A percentile compares a stretch with the other conserved stretches of the same genome.
These are phyloP conservation scores for Araneus ventricosus DNA, from an alignment of 1,140 invertebrate species.

Conservation along the genomic window DNA sequence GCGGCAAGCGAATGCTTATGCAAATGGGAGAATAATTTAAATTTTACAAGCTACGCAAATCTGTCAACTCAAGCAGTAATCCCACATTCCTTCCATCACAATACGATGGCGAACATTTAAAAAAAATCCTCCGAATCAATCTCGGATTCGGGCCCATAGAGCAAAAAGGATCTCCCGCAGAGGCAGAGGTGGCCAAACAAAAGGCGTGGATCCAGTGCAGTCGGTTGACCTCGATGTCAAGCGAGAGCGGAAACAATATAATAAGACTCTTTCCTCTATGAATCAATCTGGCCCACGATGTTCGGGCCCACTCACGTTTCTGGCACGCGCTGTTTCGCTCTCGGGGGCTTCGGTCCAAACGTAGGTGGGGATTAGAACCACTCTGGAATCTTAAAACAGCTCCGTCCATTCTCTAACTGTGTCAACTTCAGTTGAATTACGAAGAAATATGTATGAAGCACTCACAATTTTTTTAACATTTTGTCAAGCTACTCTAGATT, in stretches of 20 bases:
- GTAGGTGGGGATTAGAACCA: slow-evolving; percentile 1
- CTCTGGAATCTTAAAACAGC: background rate
- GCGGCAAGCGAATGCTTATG: no score
- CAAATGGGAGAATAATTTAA: no score
- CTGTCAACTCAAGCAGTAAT: background rate
- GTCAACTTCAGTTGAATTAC: no score
- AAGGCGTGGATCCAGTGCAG: background rate
- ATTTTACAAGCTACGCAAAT: no score
- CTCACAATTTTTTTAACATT: no score
- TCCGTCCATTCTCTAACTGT: no score
- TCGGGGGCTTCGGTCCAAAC: background rate
- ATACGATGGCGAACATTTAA: background rate
- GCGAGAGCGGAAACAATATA: slow-evolving; percentile 51
- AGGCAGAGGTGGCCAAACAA: slow-evolving; percentile 15
- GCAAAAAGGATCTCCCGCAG: background rate
- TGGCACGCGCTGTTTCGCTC: slow-evolving; percentile 16
- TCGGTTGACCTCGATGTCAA: slow-evolving; percentile 38
- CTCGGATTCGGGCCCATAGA: background rate
- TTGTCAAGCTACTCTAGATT: no score
- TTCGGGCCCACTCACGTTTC: slow-evolving; percentile 31
- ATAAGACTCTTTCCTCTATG: background rate
- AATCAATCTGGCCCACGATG: slow-evolving; percentile 12
- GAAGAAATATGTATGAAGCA: no score
- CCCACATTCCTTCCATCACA: background rate
- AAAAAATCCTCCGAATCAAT: no score